A percentile compares a stretch with the other conserved stretches of the same genome.
Conservation (phyloP, 2,113 vertebrate genomes). For the Hippocampus barbouri region DNA sequence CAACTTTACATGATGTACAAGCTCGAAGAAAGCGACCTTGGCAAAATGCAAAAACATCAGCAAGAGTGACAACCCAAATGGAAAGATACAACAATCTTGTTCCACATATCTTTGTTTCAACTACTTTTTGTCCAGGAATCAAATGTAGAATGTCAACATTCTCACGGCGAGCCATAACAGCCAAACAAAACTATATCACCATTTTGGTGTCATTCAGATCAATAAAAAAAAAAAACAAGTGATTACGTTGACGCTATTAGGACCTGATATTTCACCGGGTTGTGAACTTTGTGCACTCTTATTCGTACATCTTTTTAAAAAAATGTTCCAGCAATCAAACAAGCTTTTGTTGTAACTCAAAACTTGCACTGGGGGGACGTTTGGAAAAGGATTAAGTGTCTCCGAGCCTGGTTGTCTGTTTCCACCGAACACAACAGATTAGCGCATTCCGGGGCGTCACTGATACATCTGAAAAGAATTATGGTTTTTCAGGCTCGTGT, state of each 20-base stretch:
- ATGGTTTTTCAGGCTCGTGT: constrained; percentile 23
- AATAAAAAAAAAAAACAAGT: background rate
- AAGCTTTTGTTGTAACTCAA: constrained; percentile 61
- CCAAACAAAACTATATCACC: no score
- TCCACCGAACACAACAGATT: constrained; percentile 63
- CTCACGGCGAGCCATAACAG: no score
- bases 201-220: background rate
- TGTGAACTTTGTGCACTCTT: constrained; percentile 16
- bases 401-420: constrained; percentile 44
- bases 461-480: constrained; percentile 54
- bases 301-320: constrained; percentile 19
- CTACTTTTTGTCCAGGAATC: no score
- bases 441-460: constrained; percentile 47
- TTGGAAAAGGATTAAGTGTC: constrained; percentile 52
- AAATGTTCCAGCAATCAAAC: constrained; percentile 35
- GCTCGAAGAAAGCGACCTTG: no score
- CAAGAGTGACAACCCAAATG: no score
- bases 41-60: no score
- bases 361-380: constrained; percentile 45
- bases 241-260: constrained; percentile 12
- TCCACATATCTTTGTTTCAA: no score
- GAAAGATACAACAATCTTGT: no score
- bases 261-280: constrained; percentile 14
- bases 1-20: no score
- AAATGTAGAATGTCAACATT: no score